Base-by-base conservation (phyloP, 2,113 vertebrate genomes). In the Xenopus tropicalis region DNA sequence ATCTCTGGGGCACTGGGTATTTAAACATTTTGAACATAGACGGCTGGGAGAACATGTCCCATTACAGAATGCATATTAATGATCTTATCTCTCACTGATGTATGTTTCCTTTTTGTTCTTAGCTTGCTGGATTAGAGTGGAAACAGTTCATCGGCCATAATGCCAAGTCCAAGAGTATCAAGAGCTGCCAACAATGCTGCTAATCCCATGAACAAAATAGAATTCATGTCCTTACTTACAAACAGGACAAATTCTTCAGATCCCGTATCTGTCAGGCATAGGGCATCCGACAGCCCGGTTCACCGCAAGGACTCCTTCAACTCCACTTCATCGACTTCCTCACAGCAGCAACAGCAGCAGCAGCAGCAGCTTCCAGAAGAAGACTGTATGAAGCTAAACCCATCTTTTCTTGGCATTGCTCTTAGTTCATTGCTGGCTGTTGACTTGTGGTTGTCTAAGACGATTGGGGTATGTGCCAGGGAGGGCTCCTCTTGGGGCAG, bases 371-470 rank as follows among this genome's bases (percentile, higher is more conserved):
- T 85, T 70, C 88, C 92, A 0, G 96, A 99, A 20, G 96, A 97
- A 80, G 94, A 94, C 85, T 93, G 93, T 25, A 93, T 98, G 81
- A 91, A 91, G 78, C 85, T 99, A 56, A 98, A 98, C 84, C 96
- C 96, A 0, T 97, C 96, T 19, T 89, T 97, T 74, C 9, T 93
- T 78, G 92, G 88, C 64, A 96, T 98, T 19, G 96, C 96, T 52
- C 87, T 99, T 71, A 93, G 94, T 84, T 97, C 96, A 3, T 83
- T 99, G 79, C 89, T 98, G 68, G 97, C 96, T 81, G 86, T 96
- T 71, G 97, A 98, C 89, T 89, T 98, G 79, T 97, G 96, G 95
- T 87, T 97, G 61, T 97, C 97, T 79, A 98, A 97, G 86, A 90
- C 88, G 66, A 88, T 99, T 65, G 96, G 96, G 0, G 95, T 98